These are phyloP conservation scores for Macropus fuliginosus DNA, from an alignment of 2,797 vertebrate genomes.

Conservation along the genomic window DNA sequence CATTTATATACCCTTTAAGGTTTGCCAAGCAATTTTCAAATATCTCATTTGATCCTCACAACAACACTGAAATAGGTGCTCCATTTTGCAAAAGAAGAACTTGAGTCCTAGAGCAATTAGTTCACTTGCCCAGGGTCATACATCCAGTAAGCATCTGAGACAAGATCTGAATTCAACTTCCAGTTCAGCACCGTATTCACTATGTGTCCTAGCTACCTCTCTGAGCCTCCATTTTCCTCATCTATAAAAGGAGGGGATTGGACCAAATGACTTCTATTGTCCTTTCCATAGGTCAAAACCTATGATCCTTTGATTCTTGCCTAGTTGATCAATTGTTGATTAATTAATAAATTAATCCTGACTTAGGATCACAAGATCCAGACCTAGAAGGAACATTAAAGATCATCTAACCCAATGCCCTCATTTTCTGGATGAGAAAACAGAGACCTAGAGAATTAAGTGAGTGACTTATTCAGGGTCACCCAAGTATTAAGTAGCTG, in stretches of 20 bases:
- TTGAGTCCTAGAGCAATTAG: background rate
- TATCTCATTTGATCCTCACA: background rate
- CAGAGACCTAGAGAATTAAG: background rate
- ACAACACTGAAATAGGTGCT: background rate
- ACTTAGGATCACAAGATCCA: background rate
- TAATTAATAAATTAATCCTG: background rate
- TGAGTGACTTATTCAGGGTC: background rate
- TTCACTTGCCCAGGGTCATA: background rate
- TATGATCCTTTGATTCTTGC: background rate
- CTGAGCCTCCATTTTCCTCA: background rate
- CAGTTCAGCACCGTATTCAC: background rate
- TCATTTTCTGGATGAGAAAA: background rate
- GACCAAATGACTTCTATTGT: background rate
- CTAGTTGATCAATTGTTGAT: background rate
- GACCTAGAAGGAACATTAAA: background rate
- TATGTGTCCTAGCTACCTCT: background rate
- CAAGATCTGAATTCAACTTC: background rate
- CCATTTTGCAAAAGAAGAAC: background rate
- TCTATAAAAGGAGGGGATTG: background rate
- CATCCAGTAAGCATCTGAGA: background rate
- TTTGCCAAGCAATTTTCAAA: background rate
- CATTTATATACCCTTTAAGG: background rate
- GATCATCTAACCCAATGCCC: background rate
- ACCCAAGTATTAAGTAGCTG: background rate
- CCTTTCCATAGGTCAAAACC: background rate